phyloP scores from a whole-genome alignment of 2,888 invertebrate genomes.

The Scrobipalpa atriplicella region DNA sequence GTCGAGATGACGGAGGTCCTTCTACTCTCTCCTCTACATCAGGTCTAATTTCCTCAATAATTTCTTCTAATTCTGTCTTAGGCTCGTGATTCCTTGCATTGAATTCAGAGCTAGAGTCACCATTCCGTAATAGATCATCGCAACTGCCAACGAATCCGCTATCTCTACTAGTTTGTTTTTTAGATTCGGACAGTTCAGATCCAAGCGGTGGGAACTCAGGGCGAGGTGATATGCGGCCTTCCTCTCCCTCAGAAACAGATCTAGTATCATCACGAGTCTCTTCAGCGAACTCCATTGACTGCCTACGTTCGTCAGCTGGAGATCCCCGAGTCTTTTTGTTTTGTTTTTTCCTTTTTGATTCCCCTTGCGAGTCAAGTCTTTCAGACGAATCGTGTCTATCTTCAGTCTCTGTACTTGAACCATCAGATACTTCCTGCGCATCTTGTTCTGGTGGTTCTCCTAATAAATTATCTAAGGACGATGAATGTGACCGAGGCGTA shows the following conservation, averaged over 20 bases:
- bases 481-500: constrained; percentile 91
- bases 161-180: constrained; percentile 92
- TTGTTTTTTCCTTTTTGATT: constrained; percentile 92
- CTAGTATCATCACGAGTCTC: constrained; percentile 83
- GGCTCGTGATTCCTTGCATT: constrained; percentile 74
- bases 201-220: constrained; percentile 84
- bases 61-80: constrained; percentile 83
- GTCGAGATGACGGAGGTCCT: constrained; percentile 78
- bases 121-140: constrained; percentile 90
- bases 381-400: constrained; percentile 86
- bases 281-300: constrained; percentile 84
- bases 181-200: constrained; percentile 84
- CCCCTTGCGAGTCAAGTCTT: constrained; percentile 89
- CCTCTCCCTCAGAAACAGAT: constrained; percentile 85
- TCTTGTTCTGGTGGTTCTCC: constrained; percentile 82
- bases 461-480: constrained; percentile 90
- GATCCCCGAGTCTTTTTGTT: constrained; percentile 86
- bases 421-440: constrained; percentile 86
- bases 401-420: constrained; percentile 89
- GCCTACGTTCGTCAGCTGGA: constrained; percentile 85
- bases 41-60: constrained; percentile 82
- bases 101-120: constrained; percentile 79
- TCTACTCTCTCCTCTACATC: constrained; percentile 77
- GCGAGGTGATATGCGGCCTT: constrained; percentile 86
- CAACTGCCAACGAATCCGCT: constrained; percentile 95